These are phyloP conservation scores for Sphecodes monilicornis DNA, from an alignment of 2,888 invertebrate species.

Conservation along the genomic window DNA sequence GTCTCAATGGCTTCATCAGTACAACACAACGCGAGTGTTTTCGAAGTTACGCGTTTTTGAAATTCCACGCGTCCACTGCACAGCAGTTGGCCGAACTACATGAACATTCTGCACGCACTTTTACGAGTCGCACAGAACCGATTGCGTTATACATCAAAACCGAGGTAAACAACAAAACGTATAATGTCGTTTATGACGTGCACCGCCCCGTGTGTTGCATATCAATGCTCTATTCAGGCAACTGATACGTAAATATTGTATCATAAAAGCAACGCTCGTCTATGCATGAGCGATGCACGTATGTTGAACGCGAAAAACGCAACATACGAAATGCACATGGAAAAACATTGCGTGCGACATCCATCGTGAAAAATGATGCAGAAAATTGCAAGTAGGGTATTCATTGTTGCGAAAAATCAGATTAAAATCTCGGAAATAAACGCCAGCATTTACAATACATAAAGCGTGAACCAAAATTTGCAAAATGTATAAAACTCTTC, in stretches of 20 bases:
- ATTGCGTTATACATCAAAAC: slow-evolving; percentile 1
- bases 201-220: background rate
- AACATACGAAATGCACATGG: background rate
- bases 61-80: background rate
- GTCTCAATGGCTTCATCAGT: background rate
- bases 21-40: background rate
- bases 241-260: slow-evolving; percentile 1
- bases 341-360: background rate
- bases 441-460: too few relatives aligned
- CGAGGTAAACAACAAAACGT: background rate
- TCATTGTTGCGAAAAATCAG: background rate
- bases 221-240: background rate
- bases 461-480: background rate
- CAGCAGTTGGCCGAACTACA: background rate
- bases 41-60: background rate
- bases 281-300: background rate
- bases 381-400: background rate
- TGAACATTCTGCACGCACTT: background rate
- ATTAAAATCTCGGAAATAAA: background rate
- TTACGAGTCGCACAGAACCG: background rate
- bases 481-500: too few relatives aligned
- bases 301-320: background rate
- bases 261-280: background rate
- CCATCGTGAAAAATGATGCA: background rate
- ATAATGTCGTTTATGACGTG: slow-evolving; percentile 10